A percentile compares a stretch with the other conserved stretches of the same genome.
Conservation (phyloP, 1,140 invertebrate species). For the Aphelinus certus region DNA sequence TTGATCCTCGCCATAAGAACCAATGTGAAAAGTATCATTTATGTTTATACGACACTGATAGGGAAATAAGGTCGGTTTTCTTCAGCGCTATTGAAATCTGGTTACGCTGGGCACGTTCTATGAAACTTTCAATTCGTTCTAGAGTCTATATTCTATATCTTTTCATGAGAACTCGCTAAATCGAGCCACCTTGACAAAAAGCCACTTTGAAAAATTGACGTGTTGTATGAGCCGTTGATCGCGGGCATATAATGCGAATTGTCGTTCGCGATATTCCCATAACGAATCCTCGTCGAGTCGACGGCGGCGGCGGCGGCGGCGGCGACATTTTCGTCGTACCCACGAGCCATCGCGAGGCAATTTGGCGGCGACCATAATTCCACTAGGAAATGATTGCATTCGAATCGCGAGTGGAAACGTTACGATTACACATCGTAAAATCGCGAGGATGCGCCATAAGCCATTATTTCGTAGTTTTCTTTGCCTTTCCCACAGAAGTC, state of each 20-base stretch:
- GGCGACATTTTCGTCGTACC: slow-evolving; percentile 28
- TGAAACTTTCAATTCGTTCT: too few relatives aligned
- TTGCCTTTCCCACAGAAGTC: slow-evolving; percentile 65
- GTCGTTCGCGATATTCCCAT: background rate
- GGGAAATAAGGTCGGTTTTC: too few relatives aligned
- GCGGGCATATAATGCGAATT: slow-evolving; percentile 2
- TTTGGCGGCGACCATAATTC: slow-evolving; percentile 35
- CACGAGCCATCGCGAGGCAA: background rate
- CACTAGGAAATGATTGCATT: slow-evolving; percentile 37
- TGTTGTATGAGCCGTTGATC: background rate
- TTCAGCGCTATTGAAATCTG: too few relatives aligned
- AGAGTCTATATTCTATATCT: too few relatives aligned
- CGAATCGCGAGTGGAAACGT: slow-evolving; percentile 35
- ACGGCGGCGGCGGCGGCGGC: background rate
- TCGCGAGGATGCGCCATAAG: slow-evolving; percentile 36
- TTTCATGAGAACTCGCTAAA: too few relatives aligned
- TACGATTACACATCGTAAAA: slow-evolving; percentile 40
- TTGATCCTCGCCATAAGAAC: too few relatives aligned
- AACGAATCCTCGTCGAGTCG: background rate
- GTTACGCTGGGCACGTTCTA: too few relatives aligned
- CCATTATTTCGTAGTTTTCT: slow-evolving; percentile 45
- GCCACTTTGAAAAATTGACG: background rate
- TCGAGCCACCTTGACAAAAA: background rate
- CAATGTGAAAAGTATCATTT: too few relatives aligned
- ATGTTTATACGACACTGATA: too few relatives aligned